phyloP scores from a whole-genome alignment of 2,888 invertebrate species.

The Caenorhabditis sp. region DNA sequence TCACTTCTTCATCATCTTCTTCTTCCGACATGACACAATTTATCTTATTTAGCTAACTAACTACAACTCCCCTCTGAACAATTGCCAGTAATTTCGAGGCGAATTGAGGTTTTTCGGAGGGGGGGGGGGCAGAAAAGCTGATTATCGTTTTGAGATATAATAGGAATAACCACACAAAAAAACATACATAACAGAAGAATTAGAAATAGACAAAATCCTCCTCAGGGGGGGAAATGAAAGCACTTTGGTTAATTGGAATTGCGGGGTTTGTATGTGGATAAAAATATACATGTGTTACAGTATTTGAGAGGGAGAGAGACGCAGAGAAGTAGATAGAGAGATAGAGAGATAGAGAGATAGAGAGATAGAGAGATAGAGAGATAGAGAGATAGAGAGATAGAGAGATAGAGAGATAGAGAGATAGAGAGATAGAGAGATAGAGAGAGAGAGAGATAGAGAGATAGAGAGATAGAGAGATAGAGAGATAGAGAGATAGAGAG shows the following conservation, averaged over 20 bases:
- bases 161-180: neutral
- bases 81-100: too few species aligned
- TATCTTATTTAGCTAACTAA: too few species aligned
- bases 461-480: slow-evolving; percentile 2
- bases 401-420: neutral
- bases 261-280: neutral
- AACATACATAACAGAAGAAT: neutral
- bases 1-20: too few species aligned
- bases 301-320: neutral
- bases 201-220: neutral
- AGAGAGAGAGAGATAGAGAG: slow-evolving; percentile 15
- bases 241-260: neutral
- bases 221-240: neutral
- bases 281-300: neutral
- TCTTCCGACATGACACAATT: too few species aligned
- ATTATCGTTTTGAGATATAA: neutral
- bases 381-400: slow-evolving; percentile 4
- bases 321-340: slow-evolving; percentile 8
- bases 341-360: neutral
- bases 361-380: neutral
- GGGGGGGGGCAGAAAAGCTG: too few species aligned
- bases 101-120: too few species aligned
- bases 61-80: too few species aligned
- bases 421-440: neutral
- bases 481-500: slow-evolving; percentile 5